Base-by-base conservation (phyloP, 2,797 vertebrate genomes). In the Phrynocephalus forsythii region DNA sequence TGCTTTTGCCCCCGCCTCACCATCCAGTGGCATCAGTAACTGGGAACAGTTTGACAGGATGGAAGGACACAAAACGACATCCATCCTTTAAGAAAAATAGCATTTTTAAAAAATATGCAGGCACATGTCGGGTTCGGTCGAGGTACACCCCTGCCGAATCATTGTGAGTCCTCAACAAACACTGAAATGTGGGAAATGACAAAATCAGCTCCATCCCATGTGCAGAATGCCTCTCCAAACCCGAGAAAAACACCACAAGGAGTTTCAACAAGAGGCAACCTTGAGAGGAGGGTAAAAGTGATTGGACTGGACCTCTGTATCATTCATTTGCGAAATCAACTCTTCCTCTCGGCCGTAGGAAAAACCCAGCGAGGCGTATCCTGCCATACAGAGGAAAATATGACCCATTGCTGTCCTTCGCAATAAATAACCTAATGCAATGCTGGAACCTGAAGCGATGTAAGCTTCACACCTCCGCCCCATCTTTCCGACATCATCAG, bases 391-490 rank as follows among this genome's bases (percentile, higher is more conserved):
- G 87, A 52, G 33, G 44, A 66, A 44, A 76, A 56, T 44, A n/a
- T n/a, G 9, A 30, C 68, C 33, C 44, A 72, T 18, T 24, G 50
- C n/a, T 75, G 75, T 84, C 77, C 82, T 79, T 30, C 1, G 28
- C 83, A 88, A 68, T 85, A 81, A 85, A 88, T 81, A 85, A 76
- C 18, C 44, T 3, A 10, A 7, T 44, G 8, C 18, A 20, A 30
- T 38, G 71, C 79, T 24, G 71, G 44, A 67, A 22, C 10, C 72
- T 68, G 68, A 56, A 44, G 38, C 38, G 28, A 73, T 3, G 10
- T n/a, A 67, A 38, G n/a, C 26, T 63, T 44, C 38, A 44, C 38
- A 44, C 52, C 30, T 73, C 4, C 0, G 9, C 75, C 44, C 71
- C 71, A 26, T 7, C 28, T 79, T 84, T 24, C 30, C 20, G 56